Percentiles rank a stretch among this genome's conserved stretches.
Conservation (phyloP, 2,797 vertebrate species). For the Mareca penelope region DNA sequence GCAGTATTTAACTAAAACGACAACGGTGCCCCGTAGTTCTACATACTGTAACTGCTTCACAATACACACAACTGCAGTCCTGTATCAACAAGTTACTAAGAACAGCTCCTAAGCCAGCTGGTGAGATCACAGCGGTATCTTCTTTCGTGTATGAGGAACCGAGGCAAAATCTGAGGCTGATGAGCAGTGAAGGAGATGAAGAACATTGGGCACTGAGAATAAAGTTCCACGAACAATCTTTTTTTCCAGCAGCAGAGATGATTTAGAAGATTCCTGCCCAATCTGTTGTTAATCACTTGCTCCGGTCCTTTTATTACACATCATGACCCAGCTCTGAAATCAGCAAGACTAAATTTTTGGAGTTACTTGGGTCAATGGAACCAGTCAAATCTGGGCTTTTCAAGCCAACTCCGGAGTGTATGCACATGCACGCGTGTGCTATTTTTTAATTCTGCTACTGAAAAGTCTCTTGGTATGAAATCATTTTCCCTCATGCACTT, state of each 20-base stretch:
- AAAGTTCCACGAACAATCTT: neutral
- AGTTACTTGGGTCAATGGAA: neutral
- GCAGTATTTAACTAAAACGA: neutral
- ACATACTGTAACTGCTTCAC: neutral
- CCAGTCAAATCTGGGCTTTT: slow-evolving; percentile 13
- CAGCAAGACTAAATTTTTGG: neutral
- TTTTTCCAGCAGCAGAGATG: slow-evolving; percentile 13
- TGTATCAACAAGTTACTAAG: neutral
- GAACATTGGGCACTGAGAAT: neutral
- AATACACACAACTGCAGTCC: neutral
- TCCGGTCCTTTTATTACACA: neutral
- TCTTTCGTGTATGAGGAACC: neutral
- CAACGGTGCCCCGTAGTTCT: neutral
- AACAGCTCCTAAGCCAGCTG: neutral
- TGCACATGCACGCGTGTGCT: neutral
- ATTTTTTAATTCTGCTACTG: slow-evolving; percentile 12
- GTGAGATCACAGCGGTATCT: neutral
- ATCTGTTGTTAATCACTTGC: slow-evolving; percentile 52
- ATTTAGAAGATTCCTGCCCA: slow-evolving; percentile 32
- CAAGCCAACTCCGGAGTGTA: neutral
- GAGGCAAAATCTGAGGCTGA: neutral
- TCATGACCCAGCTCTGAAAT: slow-evolving; percentile 19
- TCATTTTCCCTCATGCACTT: neutral
- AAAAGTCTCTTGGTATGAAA: neutral
- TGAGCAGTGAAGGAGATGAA: neutral